These are phyloP conservation scores for Strix aluco DNA, from an alignment of 2,113 vertebrate genomes.

Conservation along the genomic window DNA sequence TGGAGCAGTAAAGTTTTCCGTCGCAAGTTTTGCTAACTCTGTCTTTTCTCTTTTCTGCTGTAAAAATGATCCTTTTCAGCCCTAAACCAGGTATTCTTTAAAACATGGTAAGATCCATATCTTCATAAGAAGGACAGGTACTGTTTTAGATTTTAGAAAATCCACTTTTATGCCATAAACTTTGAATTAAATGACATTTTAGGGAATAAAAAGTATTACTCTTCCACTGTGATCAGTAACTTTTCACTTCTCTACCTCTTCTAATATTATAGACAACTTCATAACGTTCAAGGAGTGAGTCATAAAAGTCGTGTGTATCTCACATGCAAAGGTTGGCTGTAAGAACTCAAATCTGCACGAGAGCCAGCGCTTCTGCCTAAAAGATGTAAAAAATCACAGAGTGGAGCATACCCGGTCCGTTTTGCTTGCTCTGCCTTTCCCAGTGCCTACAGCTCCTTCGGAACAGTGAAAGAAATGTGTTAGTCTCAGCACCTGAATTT, in stretches of 20 bases:
- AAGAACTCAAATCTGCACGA: not conserved
- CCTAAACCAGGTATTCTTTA: not conserved
- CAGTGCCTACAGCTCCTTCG: not conserved
- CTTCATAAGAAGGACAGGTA: not conserved
- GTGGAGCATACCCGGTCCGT: rapidly evolving
- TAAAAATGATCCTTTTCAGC: not conserved
- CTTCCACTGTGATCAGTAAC: not conserved
- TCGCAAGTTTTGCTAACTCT: not conserved
- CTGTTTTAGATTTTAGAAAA: not conserved
- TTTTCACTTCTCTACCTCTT: not conserved
- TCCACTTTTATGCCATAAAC: not conserved
- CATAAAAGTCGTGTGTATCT: not conserved
- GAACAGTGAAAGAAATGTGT: not conserved
- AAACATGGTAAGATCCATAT: not conserved
- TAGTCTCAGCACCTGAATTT: not conserved
- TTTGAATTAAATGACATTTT: not conserved
- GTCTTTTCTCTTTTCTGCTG: not conserved
- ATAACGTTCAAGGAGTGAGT: not conserved
- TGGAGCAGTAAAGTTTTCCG: not conserved
- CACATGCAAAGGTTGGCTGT: not conserved
- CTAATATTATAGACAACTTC: not conserved
- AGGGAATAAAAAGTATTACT: not conserved
- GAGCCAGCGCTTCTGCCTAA: not conserved
- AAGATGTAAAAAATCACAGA: not conserved
- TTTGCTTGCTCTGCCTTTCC: constrained; percentile 6